A percentile compares a stretch with the other conserved stretches of the same genome.
Conservation (phyloP, 2,888 invertebrate genomes). For the Glyphotaelius pellucidus region DNA sequence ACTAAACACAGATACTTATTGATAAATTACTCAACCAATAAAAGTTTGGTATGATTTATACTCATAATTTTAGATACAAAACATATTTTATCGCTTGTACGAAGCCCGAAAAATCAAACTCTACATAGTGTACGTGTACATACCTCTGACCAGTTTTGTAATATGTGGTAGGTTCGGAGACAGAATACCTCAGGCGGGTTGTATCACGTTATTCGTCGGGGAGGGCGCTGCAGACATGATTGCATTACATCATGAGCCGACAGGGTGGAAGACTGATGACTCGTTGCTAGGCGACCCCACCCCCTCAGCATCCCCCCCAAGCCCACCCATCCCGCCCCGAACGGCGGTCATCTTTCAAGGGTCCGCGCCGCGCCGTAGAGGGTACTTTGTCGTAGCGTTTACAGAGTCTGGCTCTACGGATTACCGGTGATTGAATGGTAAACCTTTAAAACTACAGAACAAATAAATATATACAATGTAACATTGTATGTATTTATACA, state of each 20-base stretch:
- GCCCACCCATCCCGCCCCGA: neutral
- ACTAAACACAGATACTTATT: no score
- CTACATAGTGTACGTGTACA: no score
- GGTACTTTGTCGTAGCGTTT: slow-evolving; percentile 18
- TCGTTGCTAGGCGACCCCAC: slow-evolving; percentile 56
- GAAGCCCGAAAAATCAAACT: neutral
- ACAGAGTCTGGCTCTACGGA: neutral
- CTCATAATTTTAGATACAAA: neutral
- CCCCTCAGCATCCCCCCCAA: neutral
- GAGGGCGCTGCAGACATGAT: slow-evolving; percentile 58
- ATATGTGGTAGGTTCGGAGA: slow-evolving; percentile 15
- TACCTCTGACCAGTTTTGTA: neutral
- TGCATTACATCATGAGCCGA: slow-evolving; percentile 63
- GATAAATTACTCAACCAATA: no score
- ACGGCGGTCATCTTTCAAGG: slow-evolving; percentile 38
- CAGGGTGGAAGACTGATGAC: slow-evolving; percentile 57
- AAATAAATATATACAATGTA: neutral
- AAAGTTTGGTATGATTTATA: neutral
- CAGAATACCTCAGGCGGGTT: neutral
- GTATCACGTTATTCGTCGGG: neutral
- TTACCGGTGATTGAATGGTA: neutral
- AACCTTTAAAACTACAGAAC: neutral
- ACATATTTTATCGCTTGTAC: neutral
- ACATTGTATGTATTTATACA: neutral
- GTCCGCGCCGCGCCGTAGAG: slow-evolving; percentile 25